Conservation (phyloP, 1,140 invertebrate genomes). For the Drosophila orena region DNA sequence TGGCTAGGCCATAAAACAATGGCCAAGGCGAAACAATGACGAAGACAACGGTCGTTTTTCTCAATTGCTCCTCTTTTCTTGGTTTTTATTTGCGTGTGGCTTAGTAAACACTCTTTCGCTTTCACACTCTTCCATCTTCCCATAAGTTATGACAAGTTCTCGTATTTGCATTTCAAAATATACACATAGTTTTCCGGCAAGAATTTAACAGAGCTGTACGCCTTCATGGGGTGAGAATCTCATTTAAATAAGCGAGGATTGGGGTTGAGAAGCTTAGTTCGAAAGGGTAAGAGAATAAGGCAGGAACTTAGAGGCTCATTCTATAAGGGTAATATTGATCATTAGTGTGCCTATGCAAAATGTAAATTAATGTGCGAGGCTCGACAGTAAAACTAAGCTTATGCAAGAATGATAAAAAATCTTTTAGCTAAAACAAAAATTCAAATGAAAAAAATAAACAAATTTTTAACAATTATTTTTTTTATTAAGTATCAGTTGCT, state of each 20-base stretch:
- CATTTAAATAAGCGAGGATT: slow-evolving; percentile 54
- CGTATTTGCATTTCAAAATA: slow-evolving; percentile 57
- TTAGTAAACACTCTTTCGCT: slow-evolving; percentile 16
- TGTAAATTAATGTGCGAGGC: slow-evolving; percentile 2
- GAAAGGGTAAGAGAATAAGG: slow-evolving; percentile 11
- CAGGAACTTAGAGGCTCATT: not conserved
- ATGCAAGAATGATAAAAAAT: not conserved
- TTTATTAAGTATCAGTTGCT: too few species aligned
- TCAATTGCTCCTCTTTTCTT: slow-evolving; percentile 1
- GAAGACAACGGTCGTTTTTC: slow-evolving; percentile 54
- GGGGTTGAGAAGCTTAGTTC: slow-evolving; percentile 21
- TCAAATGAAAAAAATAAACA: not conserved
- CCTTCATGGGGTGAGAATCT: not conserved
- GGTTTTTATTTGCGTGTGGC: slow-evolving; percentile 3
- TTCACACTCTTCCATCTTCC: not conserved
- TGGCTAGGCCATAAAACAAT: slow-evolving; percentile 66
- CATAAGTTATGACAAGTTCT: slow-evolving; percentile 38
- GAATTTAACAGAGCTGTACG: slow-evolving; percentile 4
- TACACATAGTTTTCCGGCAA: slow-evolving; percentile 34
- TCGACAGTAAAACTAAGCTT: slow-evolving; percentile 8
- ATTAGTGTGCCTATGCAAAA: slow-evolving; percentile 7
- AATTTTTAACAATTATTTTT: not conserved
- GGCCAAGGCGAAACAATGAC: slow-evolving; percentile 49
- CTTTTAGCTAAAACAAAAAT: too few species aligned
- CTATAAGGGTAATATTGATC: not conserved